Evolutionary conservation across 2,888 invertebrate genomes (phyloP).

Genomic region (Smittia sp.): DNA sequence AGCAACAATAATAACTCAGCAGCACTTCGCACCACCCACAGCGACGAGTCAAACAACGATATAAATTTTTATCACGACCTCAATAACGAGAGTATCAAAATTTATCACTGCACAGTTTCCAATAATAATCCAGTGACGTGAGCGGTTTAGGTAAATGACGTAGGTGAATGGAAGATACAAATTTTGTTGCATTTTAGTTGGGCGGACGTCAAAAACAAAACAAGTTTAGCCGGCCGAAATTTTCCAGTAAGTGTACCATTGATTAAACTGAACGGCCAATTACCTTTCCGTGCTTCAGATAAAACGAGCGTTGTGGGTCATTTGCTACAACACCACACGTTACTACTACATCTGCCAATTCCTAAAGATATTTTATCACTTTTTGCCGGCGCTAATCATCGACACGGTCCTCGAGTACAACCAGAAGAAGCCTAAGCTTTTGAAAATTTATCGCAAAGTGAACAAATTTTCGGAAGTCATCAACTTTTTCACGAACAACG

Average conservation of each 20-base stretch:
- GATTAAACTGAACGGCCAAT: neutral
- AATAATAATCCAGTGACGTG: conserved; percentile 13
- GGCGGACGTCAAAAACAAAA: conserved; percentile 16
- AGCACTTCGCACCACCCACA: neutral
- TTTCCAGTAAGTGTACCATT: neutral
- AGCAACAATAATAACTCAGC: neutral
- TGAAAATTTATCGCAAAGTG: conserved; percentile 37
- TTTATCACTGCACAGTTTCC: conserved; percentile 9
- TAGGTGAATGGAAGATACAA: neutral
- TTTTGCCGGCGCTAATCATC: conserved; percentile 20
- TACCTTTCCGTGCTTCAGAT: neutral
- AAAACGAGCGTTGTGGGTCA: conserved; percentile 7
- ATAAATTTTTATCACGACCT: conserved; percentile 13
- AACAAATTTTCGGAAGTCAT: conserved; percentile 35
- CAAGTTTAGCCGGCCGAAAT: neutral
- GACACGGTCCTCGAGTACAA: neutral
- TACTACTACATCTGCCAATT: neutral
- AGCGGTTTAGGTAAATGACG: neutral
- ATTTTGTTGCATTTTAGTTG: conserved; percentile 8
- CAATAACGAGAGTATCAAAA: neutral
- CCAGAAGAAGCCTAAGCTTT: conserved; percentile 26
- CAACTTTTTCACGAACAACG: conserved; percentile 31
- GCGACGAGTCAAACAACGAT: neutral
- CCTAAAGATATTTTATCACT: conserved; percentile 29
- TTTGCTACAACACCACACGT: conserved; percentile 32